A percentile compares a stretch with the other conserved stretches of the same genome.
These are phyloP conservation scores for Brevipalpus yothersi DNA, from an alignment of 1,140 invertebrate genomes.

Conservation along the genomic window DNA sequence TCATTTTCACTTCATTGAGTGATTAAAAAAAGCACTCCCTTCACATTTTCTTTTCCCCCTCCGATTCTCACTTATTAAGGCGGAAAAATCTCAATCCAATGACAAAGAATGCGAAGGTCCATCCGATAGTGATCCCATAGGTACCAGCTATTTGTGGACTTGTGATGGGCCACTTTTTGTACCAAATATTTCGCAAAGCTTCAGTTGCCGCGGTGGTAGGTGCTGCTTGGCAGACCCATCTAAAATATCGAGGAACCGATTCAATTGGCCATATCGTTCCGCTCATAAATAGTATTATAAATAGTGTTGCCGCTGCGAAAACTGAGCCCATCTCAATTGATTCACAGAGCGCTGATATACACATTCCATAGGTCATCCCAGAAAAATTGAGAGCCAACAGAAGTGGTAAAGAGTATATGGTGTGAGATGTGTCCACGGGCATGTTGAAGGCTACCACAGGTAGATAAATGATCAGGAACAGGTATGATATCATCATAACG, in stretches of 20 bases:
- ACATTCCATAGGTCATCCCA: constrained; percentile 1
- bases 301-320: not conserved
- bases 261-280: constrained; percentile 69
- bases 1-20: too few relatives aligned
- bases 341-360: not conserved
- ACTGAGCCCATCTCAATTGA: not conserved
- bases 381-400: not conserved
- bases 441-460: not conserved
- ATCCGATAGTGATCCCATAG: constrained; percentile 2
- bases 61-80: not conserved
- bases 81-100: constrained; percentile 32
- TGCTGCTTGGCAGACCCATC: constrained; percentile 51
- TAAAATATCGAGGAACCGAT: constrained; percentile 58
- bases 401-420: not conserved
- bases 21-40: too few relatives aligned
- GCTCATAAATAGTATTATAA: constrained; percentile 35
- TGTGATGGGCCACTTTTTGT: not conserved
- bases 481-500: not conserved
- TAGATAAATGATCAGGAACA: not conserved
- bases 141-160: not conserved
- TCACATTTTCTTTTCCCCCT: too few relatives aligned
- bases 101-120: constrained; percentile 36
- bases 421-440: not conserved
- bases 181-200: constrained; percentile 45
- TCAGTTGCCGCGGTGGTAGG: constrained; percentile 74